Conservation (phyloP, 2,888 invertebrate species). For the Helicoverpa assulta region DNA sequence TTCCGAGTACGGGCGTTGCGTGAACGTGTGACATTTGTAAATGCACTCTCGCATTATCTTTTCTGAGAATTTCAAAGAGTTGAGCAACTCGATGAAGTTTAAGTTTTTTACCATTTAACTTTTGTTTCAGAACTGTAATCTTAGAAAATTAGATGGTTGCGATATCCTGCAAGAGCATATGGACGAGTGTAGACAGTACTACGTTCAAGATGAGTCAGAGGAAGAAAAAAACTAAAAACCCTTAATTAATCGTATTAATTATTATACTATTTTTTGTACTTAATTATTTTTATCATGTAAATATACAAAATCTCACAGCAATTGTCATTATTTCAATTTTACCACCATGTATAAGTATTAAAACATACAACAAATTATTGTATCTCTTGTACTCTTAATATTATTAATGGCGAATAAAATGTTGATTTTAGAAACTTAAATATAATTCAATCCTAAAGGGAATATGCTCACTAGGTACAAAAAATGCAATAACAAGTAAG, state of each 20-base stretch:
- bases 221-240: background rate
- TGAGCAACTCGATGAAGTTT: too few relatives aligned
- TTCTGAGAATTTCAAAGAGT: too few relatives aligned
- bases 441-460: too few relatives aligned
- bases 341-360: slow-evolving; percentile 22
- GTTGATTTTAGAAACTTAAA: too few relatives aligned
- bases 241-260: background rate
- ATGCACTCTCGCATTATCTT: too few relatives aligned
- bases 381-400: too few relatives aligned
- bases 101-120: background rate
- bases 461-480: too few relatives aligned
- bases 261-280: background rate
- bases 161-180: background rate
- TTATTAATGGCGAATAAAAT: too few relatives aligned
- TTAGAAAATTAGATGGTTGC: background rate
- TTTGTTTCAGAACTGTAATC: background rate
- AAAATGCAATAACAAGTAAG: too few relatives aligned
- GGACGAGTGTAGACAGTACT: background rate
- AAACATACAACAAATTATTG: too few relatives aligned
- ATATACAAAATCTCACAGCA: slow-evolving; percentile 1
- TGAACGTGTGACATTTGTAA: too few relatives aligned
- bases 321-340: slow-evolving; percentile 68
- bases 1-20: too few relatives aligned
- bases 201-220: background rate
- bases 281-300: background rate